phyloP scores from a whole-genome alignment of 1,140 invertebrate species.

The Papilio dardanus region DNA sequence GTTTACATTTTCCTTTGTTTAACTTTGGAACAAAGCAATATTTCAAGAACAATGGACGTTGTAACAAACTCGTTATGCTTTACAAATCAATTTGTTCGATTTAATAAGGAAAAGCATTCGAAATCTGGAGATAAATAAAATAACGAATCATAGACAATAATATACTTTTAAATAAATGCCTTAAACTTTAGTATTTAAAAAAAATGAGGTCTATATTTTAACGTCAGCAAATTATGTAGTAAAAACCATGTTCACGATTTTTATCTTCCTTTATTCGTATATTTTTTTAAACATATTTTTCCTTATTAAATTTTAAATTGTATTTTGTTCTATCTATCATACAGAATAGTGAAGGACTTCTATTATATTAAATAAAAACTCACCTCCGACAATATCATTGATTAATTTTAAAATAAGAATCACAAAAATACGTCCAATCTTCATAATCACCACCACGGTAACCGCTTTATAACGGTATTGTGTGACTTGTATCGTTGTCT shows the following conservation, averaged over 20 bases:
- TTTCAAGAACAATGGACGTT: neutral
- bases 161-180: neutral
- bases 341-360: no score
- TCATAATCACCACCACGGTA: neutral
- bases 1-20: neutral
- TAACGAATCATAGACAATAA: neutral
- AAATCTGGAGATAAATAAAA: neutral
- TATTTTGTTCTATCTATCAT: no score
- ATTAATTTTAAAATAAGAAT: neutral
- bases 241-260: no score
- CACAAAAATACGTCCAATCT: neutral
- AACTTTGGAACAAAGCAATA: neutral
- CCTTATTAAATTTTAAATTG: no score
- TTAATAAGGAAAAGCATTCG: neutral
- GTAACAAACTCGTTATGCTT: neutral
- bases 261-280: no score
- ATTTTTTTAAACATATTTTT: no score
- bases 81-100: neutral
- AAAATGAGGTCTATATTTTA: no score
- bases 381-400: neutral
- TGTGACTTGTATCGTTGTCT: no score
- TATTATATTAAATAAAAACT: neutral
- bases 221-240: no score
- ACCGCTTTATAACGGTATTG: conserved; percentile 1
- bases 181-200: no score